Base-by-base conservation (phyloP, 2,797 vertebrate genomes). In the Anableps anableps region DNA sequence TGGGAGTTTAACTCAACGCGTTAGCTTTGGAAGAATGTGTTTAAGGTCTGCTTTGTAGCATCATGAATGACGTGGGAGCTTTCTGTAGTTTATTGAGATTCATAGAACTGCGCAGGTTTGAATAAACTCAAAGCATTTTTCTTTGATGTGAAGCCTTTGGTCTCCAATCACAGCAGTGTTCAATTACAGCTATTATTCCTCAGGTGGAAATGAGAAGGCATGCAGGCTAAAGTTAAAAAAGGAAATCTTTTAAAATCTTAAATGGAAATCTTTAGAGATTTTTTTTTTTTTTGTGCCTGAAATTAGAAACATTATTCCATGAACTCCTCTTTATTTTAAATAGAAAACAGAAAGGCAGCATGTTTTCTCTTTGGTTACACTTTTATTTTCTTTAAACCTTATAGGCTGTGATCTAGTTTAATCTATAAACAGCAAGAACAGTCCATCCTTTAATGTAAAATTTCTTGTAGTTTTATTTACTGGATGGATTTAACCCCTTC, bases 121-220 rank as follows among this genome's bases (percentile, higher is more conserved):
- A 68, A 66, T 19, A 23, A 41, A 26, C 36, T 23, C 10, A 41
- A 41, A 68, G 64, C 64, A 41, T 38, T 41, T 68, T 38, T 41
- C 64, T 68, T 66, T 66, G 8, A 38, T 66, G 62, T 66, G 21
- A 66, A 66, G 36, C 34, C 34, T 23, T 68, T 68, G 64, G 64
- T 68, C 64, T 68, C 26, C 21, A 68, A 68, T 41, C 64, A 41
- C 36, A 66, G 62, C 62, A 21, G 8, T 21, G 34, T 66, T 66
- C 8, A 38, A 38, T 66, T 66, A 66, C 62, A 68, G 21, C 36
- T 41, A 21, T 68, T 41, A 41, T 41, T 68, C 9, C 41, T 11
- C 36, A 11, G 36, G 64, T 68, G 36, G 11, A 41, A 38, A 11
- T 68, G 21, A 68, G 36, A 68, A 68, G 1, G 36, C 6, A 4